These are phyloP conservation scores for Chaenogobius annularis DNA, from an alignment of 2,113 vertebrate species.

Conservation along the genomic window DNA sequence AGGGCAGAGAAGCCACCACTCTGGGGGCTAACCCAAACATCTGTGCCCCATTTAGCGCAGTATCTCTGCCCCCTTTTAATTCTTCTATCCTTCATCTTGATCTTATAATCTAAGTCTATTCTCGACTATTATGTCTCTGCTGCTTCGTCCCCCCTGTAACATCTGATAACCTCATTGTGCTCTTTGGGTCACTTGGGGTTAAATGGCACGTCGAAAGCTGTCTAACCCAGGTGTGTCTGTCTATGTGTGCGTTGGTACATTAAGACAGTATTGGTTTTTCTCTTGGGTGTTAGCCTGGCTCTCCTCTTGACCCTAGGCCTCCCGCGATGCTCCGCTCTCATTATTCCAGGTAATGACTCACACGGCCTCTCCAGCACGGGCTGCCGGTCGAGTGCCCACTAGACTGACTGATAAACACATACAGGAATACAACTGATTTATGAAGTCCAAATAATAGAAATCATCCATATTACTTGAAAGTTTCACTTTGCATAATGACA, in stretches of 20 bases:
- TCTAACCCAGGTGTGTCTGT: slow-evolving; percentile 34
- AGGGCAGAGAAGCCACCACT: slow-evolving; percentile 62
- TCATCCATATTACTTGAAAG: neutral
- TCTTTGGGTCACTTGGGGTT: slow-evolving; percentile 43
- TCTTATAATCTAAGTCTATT: slow-evolving; percentile 7
- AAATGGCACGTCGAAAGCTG: slow-evolving; percentile 35
- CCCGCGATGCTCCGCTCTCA: slow-evolving; percentile 52
- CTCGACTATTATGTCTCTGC: neutral
- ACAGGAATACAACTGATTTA: slow-evolving; percentile 3
- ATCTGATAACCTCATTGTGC: slow-evolving; percentile 34
- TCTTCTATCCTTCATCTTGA: slow-evolving; percentile 11
- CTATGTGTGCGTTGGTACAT: slow-evolving; percentile 12
- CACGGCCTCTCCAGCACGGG: slow-evolving; percentile 66
- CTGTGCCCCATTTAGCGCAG: slow-evolving; percentile 69
- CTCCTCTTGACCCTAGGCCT: slow-evolving; percentile 56
- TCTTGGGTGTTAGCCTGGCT: slow-evolving; percentile 32
- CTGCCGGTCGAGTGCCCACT: slow-evolving; percentile 7
- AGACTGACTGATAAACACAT: slow-evolving; percentile 16
- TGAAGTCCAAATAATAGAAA: neutral
- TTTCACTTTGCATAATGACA: neutral
- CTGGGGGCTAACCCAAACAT: slow-evolving; percentile 66
- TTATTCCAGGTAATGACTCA: slow-evolving; percentile 82
- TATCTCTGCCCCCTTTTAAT: slow-evolving; percentile 43
- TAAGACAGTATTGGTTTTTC: slow-evolving; percentile 20
- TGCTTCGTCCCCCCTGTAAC: slow-evolving; percentile 7